Conservation (phyloP, 1,140 invertebrate genomes). For the Polypedilum vanderplanki region DNA sequence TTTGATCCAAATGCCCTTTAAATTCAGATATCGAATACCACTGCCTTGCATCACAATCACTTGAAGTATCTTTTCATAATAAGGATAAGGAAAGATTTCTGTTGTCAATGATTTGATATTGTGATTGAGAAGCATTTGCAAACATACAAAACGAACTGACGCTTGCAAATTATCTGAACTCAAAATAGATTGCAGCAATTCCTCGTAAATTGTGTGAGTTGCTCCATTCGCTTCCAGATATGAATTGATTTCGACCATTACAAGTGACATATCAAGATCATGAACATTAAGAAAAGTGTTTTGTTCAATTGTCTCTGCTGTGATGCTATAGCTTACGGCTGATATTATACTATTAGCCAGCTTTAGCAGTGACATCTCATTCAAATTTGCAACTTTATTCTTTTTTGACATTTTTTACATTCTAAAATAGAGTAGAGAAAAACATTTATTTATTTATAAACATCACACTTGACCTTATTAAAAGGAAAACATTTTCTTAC, state of each 20-base stretch:
- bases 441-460: too few relatives aligned
- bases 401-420: constrained; percentile 40
- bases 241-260: constrained; percentile 51
- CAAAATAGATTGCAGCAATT: constrained; percentile 54
- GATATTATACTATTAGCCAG: constrained; percentile 41
- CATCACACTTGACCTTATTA: too few relatives aligned
- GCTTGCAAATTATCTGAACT: constrained; percentile 56
- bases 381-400: constrained; percentile 38
- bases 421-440: too few relatives aligned
- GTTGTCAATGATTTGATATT: constrained; percentile 55
- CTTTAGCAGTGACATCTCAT: constrained; percentile 39
- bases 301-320: constrained; percentile 46
- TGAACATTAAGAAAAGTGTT: constrained; percentile 23
- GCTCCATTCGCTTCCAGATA: constrained; percentile 51
- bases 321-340: constrained; percentile 40
- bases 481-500: neutral
- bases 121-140: constrained; percentile 53
- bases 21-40: constrained; percentile 53
- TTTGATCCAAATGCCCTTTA: constrained; percentile 62
- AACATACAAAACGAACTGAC: constrained; percentile 53
- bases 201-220: constrained; percentile 55
- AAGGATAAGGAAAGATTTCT: constrained; percentile 57
- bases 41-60: constrained; percentile 52
- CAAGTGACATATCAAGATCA: constrained; percentile 44
- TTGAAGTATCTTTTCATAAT: constrained; percentile 57